Evolutionary conservation across 2,797 vertebrate genomes (phyloP), one percentile per base, ranked within the genome.

Genomic region (Falco naumanni): DNA sequence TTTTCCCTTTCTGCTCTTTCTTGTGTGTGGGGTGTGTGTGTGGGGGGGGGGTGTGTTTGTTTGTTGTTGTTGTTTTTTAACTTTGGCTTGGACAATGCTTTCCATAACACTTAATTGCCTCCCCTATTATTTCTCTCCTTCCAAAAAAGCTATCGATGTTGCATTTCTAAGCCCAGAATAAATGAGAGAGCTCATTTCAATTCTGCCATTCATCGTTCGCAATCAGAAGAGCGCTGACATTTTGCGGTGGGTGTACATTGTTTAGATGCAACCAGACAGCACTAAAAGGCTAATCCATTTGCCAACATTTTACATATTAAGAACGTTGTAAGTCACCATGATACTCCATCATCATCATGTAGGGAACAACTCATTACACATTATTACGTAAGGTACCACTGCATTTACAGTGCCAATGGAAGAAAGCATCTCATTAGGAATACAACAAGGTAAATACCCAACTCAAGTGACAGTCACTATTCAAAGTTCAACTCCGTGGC

Each of bases 161-260:
- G 16, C 26, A 65, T 81, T 78, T 51, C 33, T 75, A 78, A 48
- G 76, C 51, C 31, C 33, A 12, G n/a, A 28, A 43, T 28, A 82
- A 84, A 60, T 7, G 13, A 68, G n/a, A 61, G 11, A 3, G 4
- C 10, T 75, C 43, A 26, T 61, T 86, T 77, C 60, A 57, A 10
- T 65, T 47, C 81, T 59, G 37, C 65, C 43, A 26, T 86, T 90
- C 56, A 37, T 43, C 0, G 0, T 45, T 69, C 34, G 41, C 51
- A 16, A 22, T 21, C 0, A 0, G 80, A 78, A 59, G 25, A 72
- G 29, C 1, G 0, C 59, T 74, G 45, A n/a, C n/a, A 8, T 59
- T 78, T 57, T 50, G 77, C 4, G 5, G 39, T 22, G 28, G 48
- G 43, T 64, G 33, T 10, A 19, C 20, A 6, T 18, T 87, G 61